Evolutionary conservation across 2,113 vertebrate genomes (phyloP), one percentile per base, ranked within the genome.

Genomic region (Planiliza haematocheilus): DNA sequence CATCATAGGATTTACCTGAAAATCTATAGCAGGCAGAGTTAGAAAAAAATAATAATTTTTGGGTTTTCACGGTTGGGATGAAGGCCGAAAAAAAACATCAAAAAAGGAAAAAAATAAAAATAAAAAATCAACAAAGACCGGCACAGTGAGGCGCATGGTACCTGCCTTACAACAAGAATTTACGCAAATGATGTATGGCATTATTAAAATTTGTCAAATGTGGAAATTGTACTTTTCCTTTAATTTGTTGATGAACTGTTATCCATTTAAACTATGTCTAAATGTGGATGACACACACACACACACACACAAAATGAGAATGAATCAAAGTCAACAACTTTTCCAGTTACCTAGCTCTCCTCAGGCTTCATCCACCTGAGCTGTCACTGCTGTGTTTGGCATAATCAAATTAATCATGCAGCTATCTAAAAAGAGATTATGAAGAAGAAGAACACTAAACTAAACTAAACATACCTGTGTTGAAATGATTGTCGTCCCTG

Each of bases 381-480:
- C 58, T 48, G 55, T 12, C 55, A 24, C 16, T 18, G 7, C 51
- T 14, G 10, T 5, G 10, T n/a, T 1, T 24, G 12, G 3, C 41
- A 37, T 21, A 55, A 48, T 53, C n/a, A n/a, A n/a, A n/a, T n/a
- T n/a, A n/a, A n/a, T n/a, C n/a, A n/a, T n/a, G n/a, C 42, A 36
- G 7, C 9, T 16, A 51, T 38, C 34, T 10, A 11, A 9, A 17
- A 55, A 14, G 0, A 0, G 9, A 60, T n/a, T n/a, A n/a, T n/a
- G n/a, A 30, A 30, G 24, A 30, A 30, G 24, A 30, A 30, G 24
- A 30, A 30, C 24, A 4, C 36, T 6, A 64, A 11, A 8, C 10
- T 58, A 48, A 62, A 49, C 12, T 8, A 6, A 62, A 66, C 80
- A 10, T 87, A 90, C 90, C 84, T 85, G 81, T 21, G 42, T 56